Evolutionary conservation across 2,888 invertebrate genomes (phyloP), one percentile per base, ranked within the genome.

Genomic region (Diadromus collaris): DNA sequence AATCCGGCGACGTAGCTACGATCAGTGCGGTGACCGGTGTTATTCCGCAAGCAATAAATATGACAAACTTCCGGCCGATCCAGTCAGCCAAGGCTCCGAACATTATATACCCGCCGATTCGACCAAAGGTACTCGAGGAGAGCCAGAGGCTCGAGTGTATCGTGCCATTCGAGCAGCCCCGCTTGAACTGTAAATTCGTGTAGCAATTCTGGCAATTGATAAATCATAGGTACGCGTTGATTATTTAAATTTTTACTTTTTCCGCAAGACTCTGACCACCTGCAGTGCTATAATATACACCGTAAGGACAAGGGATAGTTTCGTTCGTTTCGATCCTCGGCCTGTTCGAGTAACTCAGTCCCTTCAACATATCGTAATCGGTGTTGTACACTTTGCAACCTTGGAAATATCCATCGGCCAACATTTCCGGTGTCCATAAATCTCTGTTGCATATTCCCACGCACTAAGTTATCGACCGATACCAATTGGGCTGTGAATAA

Each of bases 321-420:
- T 73, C 29, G 32, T 65, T 78, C 1, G 76, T 75, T 2, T 51
- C 19, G 27, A 84, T 81, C 16, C 27, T 9, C 13, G 82, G 82
- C 51, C 79, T 79, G 0, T 78, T 67, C 2, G 51, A 61, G 64
- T 77, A 84, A 6, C 54, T 60, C 7, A 79, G 29, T 27, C 70
- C 58, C 29, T 21, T 64, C 9, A 84, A 46, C 4, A 10, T 16
- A 10, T 63, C 71, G 61, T 82, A 84, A 80, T 82, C 51, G 56
- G 79, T 74, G 65, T 80, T 71, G 56, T 82, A 84, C 6, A 84
- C 65, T 27, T 41, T 32, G 56, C 84, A 84, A 13, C 83, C 83
- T 78, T 64, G 82, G 76, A 83, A 83, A 65, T 79, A 78, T 56
- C 82, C 82, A 54, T 84, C 78, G 48, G 77, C 76, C 68, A 83